Base-by-base conservation (phyloP, 2,797 vertebrate species). In the Enteromius argenteus region DNA sequence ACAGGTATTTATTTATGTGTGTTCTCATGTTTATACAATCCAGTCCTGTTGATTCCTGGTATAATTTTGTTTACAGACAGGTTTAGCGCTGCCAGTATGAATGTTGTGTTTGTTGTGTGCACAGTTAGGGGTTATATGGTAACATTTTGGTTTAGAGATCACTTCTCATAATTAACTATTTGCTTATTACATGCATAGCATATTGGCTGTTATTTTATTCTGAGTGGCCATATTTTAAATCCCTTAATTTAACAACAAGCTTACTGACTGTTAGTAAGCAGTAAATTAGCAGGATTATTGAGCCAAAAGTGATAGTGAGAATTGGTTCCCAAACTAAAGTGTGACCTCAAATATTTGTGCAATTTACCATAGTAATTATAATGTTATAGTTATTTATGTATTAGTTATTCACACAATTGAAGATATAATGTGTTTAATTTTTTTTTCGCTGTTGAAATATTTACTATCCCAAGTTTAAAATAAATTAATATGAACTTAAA, bases 1-100 rank as follows among this genome's bases (percentile, higher is more conserved):
- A 32, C 51, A 13, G 3, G 42, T 77, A 84, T 85, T 86, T 88
- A 88, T 83, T 85, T n/a, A 71, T 35, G 14, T 15, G 27, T 64
- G 14, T 30, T 64, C 62, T 64, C 30, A 3, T 64, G 44, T 58
- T 75, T 66, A 56, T 84, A 42, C 74, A 76, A 39, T 73, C 53
- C 35, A 51, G 4, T 67, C 7, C 35, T 14, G 80, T 79, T 80
- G 84, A 84, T 86, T 64, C 44, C 10, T 39, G 49, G 39, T 84
- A 81, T 88, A 49, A 80, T 86, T 83, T 76, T 21, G 84, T 73
- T 81, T 78, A 66, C 79, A 58, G 42, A 32, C 1, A 0, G n/a
- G 51, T 66, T 10, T 37, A 21, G 49, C 32, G 0, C 75, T 68
- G 58, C 2, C 21, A 51, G 37, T 14, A 14, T 7, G 53, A 32